Base-by-base conservation (phyloP, 2,888 invertebrate genomes). In the Brachyopa scutellaris region DNA sequence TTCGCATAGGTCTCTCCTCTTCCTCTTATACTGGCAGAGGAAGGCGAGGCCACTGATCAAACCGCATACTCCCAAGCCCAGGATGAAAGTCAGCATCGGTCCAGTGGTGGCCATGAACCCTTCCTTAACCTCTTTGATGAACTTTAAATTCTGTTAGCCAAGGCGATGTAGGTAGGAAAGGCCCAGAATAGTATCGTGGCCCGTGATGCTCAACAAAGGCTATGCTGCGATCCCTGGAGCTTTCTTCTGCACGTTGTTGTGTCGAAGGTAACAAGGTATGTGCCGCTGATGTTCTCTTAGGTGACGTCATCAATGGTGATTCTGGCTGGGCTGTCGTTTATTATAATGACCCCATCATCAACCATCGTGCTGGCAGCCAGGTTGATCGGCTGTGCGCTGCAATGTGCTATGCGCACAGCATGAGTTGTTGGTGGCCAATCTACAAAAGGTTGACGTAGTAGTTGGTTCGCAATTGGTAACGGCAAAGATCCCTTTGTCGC, bases 381-480 rank as follows among this genome's bases (percentile, higher is more conserved):
- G 17, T 40, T 8, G 40, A 13, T 40, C 3, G 40, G 40, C 5
- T 2, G 40, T 4, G 40, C 8, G 40, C 15, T 40, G 3, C 40
- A 11, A 17, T 17, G 2, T 8, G 17, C 40, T 8, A 15, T 31
- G 2, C 31, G 1, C 2, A 6, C 5, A 2, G 31, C 31, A 31
- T 31, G 31, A 31, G 31, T 31, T 31, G 9, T 31, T 31, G 31
- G 31, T n/a, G 5, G 62, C 62, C 15, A 64, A n/a, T 15, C 64
- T 76, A 47, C 76, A 64, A 31, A 76, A 49, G 1, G 57, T 55
- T 15, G 55, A 29, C 9, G 62, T 51, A n/a, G 69, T 59, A 26
- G n/a, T 64, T 29, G 13, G 36, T 57, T 11, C 33, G 47, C 13
- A 61, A n/a, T 11, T 23, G 26, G n/a, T 40, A 51, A 21, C 26